phyloP scores from a whole-genome alignment of 2,797 vertebrate species.

The Centroberyx gerrardi region DNA sequence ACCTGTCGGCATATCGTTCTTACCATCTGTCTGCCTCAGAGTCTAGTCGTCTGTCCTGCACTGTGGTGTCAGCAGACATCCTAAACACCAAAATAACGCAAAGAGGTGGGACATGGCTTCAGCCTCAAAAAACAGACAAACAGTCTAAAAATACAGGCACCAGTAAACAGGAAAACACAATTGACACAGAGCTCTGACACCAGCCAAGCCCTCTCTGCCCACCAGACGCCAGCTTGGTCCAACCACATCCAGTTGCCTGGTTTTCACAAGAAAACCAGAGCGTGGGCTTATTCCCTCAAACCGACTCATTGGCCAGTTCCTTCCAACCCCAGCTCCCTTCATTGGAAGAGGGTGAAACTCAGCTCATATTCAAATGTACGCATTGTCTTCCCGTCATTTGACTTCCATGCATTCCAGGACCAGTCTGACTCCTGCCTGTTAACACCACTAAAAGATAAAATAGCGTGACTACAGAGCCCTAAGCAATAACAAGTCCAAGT shows the following conservation, averaged over 20 bases:
- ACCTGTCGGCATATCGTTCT: constrained; percentile 40
- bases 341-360: too few relatives aligned
- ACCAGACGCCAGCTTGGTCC: constrained; percentile 69
- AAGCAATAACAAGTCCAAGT: too few relatives aligned
- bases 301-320: constrained; percentile 2
- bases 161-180: constrained; percentile 72
- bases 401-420: too few relatives aligned
- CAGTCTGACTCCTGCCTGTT: too few relatives aligned
- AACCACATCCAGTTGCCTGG: constrained; percentile 74
- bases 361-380: not conserved
- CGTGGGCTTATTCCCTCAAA: constrained; percentile 46
- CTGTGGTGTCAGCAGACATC: constrained; percentile 35
- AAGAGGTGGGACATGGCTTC: constrained; percentile 35
- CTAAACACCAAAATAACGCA: constrained; percentile 34
- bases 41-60: constrained; percentile 18
- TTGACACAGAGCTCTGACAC: constrained; percentile 62
- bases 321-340: not conserved
- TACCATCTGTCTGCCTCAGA: constrained; percentile 25
- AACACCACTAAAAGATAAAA: too few relatives aligned
- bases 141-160: constrained; percentile 71
- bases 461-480: too few relatives aligned
- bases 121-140: constrained; percentile 61
- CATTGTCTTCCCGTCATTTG: too few relatives aligned
- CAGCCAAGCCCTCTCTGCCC: constrained; percentile 56
- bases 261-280: constrained; percentile 64